Conservation (phyloP, 2,888 invertebrate species). For the Smittia sp. region DNA sequence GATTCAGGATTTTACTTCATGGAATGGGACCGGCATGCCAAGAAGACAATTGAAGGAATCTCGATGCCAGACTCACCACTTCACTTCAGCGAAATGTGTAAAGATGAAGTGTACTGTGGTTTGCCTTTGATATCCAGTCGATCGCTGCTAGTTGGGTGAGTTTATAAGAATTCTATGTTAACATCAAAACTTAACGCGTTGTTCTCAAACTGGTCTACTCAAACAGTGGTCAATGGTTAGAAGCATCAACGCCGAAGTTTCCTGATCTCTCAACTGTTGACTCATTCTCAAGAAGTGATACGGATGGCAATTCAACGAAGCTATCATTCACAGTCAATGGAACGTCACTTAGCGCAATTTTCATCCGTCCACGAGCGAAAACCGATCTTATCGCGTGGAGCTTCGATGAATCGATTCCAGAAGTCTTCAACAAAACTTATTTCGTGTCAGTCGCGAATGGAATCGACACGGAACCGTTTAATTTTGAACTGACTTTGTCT, state of each 20-base stretch:
- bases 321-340: neutral
- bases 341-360: constrained; percentile 9
- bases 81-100: constrained; percentile 47
- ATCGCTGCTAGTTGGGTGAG: constrained; percentile 45
- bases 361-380: neutral
- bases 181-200: neutral
- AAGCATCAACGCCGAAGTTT: constrained; percentile 15
- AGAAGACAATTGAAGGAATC: constrained; percentile 48
- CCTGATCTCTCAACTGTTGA: neutral
- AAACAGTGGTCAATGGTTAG: constrained; percentile 22
- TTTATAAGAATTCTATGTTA: neutral
- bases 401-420: neutral
- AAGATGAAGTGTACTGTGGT: constrained; percentile 48
- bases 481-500: neutral
- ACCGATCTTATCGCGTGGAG: constrained; percentile 11
- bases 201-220: neutral
- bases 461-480: neutral
- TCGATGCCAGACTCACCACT: constrained; percentile 48
- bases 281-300: neutral
- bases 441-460: constrained; percentile 19
- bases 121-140: constrained; percentile 47
- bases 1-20: constrained; percentile 49
- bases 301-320: neutral
- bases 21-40: constrained; percentile 48
- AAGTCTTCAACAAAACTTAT: constrained; percentile 22